Base-by-base conservation (phyloP, 2,888 invertebrate species). In the Augochlorella aurata region DNA sequence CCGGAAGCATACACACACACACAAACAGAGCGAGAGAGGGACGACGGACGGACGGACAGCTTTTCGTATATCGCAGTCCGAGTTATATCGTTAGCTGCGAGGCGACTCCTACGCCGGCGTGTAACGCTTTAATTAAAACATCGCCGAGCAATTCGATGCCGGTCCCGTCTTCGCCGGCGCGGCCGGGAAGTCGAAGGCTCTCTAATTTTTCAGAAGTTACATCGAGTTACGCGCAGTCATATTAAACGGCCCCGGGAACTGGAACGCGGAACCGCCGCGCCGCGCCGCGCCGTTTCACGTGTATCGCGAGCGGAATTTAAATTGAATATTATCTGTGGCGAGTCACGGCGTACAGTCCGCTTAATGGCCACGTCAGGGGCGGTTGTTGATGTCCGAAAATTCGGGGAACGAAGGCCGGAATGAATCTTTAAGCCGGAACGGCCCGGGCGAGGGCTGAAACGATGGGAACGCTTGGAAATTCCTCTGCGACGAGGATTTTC, bases 251-350 rank as follows among this genome's bases (percentile, higher is more conserved):
- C 58, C 47, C 71, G n/a, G 75, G 71, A 71, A 79, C 21, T 67
- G 74, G 70, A 52, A 18, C 79, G 24, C 58, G 75, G 75, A 54
- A 70, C 79, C 65, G 71, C 68, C 74, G 71, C 38, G 7, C 38
- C 29, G 29, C 1, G 29, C 29, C 38, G 38, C 38, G 38, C 38
- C 38, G 75, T 75, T 79, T 79, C 71, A 75, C 74, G 74, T 75
- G 74, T 75, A 75, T 79, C 79, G 75, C 66, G 79, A 49, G 79
- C 67, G 71, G 79, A 75, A 79, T 79, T 79, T 79, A 79, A 79
- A 79, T 79, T 74, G 79, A 79, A 79, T 79, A 79, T 79, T 79
- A 79, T 65, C 74, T 69, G 79, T 74, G 29, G 74, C 38, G 38
- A 65, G 79, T 44, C 65, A 52, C 49, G 65, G 70, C 76, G 65